These are phyloP conservation scores for Xenops minutus DNA, from an alignment of 2,797 vertebrate species.

Conservation along the genomic window DNA sequence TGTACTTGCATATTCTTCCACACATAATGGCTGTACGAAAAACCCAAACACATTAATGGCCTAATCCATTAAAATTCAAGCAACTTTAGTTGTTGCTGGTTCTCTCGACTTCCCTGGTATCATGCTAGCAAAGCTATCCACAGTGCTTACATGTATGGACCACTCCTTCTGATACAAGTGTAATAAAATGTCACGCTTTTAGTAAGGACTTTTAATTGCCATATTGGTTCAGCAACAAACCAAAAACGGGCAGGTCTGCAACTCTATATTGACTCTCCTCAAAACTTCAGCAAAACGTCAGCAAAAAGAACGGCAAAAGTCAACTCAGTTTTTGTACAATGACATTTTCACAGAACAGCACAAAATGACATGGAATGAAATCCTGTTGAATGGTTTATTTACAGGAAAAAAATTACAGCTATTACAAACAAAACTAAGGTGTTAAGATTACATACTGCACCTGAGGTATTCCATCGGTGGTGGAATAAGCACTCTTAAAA, in stretches of 20 bases:
- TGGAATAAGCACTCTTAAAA: background rate
- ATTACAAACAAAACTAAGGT: background rate
- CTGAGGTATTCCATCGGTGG: background rate
- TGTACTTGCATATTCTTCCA: background rate
- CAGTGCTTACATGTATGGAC: background rate
- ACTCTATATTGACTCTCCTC: background rate
- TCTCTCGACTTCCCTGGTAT: background rate
- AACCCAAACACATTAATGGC: fast-evolving
- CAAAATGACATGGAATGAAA: background rate
- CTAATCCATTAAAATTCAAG: background rate
- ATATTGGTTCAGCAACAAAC: background rate
- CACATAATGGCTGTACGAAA: background rate
- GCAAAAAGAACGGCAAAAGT: background rate
- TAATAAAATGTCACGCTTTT: background rate
- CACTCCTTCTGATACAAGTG: background rate
- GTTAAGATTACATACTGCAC: background rate
- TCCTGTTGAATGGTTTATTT: background rate
- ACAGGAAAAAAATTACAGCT: background rate
- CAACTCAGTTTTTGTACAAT: background rate
- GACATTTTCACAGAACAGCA: background rate
- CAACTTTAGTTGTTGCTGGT: background rate
- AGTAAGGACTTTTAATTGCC: background rate
- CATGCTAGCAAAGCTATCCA: background rate
- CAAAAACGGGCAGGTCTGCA: background rate
- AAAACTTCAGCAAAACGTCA: background rate